phyloP scores from a whole-genome alignment of 1,140 invertebrate species.

The Hydropsyche tenuis region DNA sequence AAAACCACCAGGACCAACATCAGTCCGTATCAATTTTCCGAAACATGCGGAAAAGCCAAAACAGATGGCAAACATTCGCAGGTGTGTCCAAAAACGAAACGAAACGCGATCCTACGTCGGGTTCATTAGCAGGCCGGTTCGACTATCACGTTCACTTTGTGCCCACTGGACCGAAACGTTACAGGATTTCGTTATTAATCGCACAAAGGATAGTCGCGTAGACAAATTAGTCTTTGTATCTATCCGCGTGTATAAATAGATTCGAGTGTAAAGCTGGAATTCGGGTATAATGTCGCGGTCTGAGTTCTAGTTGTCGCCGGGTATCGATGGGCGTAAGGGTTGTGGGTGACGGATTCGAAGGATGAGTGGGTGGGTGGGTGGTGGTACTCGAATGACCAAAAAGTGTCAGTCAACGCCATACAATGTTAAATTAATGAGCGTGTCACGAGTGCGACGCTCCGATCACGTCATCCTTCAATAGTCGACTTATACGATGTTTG shows the following conservation, averaged over 20 bases:
- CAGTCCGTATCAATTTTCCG: too few species aligned
- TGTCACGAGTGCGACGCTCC: not conserved
- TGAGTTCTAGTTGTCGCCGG: too few species aligned
- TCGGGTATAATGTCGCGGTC: too few species aligned
- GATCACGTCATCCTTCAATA: conserved; percentile 4
- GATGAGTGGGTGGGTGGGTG: not conserved
- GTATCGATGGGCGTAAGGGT: too few species aligned
- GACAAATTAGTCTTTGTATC: conserved; percentile 36
- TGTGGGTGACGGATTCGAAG: not conserved
- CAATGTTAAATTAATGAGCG: conserved; percentile 20
- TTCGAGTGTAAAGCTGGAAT: not conserved
- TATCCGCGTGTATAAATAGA: not conserved
- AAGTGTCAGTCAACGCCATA: conserved; percentile 20
- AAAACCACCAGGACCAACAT: too few species aligned
- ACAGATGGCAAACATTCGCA: not conserved
- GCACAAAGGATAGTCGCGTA: conserved; percentile 30
- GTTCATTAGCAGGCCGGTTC: conserved; percentile 27
- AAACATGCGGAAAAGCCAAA: not conserved
- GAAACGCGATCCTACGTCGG: conserved; percentile 11
- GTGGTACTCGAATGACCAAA: conserved; percentile 16
- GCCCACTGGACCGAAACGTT: conserved; percentile 31
- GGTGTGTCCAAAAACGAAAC: not conserved
- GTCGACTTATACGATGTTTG: too few species aligned
- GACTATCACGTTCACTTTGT: conserved; percentile 31
- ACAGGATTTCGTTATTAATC: conserved; percentile 38